Base-by-base conservation (phyloP, 1,140 invertebrate species). In the Notospermus geniculatus region DNA sequence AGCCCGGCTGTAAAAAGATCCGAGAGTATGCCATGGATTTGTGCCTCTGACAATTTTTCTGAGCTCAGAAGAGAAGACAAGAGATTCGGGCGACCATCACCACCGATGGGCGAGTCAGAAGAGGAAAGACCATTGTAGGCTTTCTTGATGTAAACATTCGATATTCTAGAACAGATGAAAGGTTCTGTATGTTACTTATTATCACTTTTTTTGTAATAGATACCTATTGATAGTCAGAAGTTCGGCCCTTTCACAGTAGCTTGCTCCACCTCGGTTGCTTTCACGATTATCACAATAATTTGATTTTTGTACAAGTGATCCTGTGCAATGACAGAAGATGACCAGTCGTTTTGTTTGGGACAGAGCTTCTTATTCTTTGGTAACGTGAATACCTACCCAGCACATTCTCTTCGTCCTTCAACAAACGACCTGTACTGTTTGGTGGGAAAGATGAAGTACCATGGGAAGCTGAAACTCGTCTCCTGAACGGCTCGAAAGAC, bases 391-490 rank as follows among this genome's bases (percentile, higher is more conserved):
- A 19, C 25, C n/a, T 50, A 50, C 46, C 46, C n/a, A n/a, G n/a
- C 25, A 50, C 46, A 7, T 7, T 50, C 46, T 9, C 9, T 50
- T 9, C 25, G 25, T 23, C 46, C 58, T 13, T 55, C 53, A 22
- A 60, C 62, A 43, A 54, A 64, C 32, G 43, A 29, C 19, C 43
- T 50, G 41, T 64, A 64, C 57, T 54, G 50, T 25, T 57, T 57
- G 15, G 62, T 64, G 2, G 57, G 46, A 27, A 54, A 41, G 53
- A 60, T 60, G 25, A 53, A 45, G 62, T 60, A 64, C 62, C 57
- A 64, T 5, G 62, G 62, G 25, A 64, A 54, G 27, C 23, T 30
- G 58, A 64, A 64, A 50, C 52, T 55, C 22, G 57, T 60, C 43
- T 60, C 60, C 27, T 57, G 57, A 53, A 64, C 50, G 32, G 39